Evolutionary conservation across 2,888 invertebrate genomes (phyloP).

Genomic region (Drymonia ruficornis): DNA sequence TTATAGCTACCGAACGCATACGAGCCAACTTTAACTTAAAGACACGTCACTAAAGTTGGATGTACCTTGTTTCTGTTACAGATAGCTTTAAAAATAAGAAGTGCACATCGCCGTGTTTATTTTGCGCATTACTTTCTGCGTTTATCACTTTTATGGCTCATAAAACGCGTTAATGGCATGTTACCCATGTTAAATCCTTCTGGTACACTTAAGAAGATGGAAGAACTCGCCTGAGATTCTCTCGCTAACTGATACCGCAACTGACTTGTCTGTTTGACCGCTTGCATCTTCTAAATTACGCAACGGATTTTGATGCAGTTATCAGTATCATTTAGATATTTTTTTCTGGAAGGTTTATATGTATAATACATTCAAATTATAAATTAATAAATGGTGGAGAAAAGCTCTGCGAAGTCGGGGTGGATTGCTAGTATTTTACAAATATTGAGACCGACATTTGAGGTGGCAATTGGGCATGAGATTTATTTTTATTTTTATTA

Average conservation of each 20-base stretch:
- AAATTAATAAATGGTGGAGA: too few species aligned
- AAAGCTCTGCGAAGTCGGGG: too few species aligned
- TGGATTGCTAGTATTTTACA: too few species aligned
- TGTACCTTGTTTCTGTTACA: conserved; percentile 4
- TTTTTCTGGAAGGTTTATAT: too few species aligned
- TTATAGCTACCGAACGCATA: conserved; percentile 9
- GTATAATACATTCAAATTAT: too few species aligned
- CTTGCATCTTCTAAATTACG: too few species aligned
- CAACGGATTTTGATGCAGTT: too few species aligned
- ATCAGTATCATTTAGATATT: too few species aligned
- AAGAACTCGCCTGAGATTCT: conserved; percentile 31
- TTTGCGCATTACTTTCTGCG: conserved; percentile 35
- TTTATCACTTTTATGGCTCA: conserved; percentile 45
- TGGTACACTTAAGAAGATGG: conserved; percentile 17
- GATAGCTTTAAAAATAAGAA: conserved; percentile 22
- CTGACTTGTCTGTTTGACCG: too few species aligned
- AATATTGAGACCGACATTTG: too few species aligned
- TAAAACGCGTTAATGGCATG: conserved; percentile 39
- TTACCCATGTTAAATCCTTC: conserved; percentile 28
- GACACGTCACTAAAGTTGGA: accelerated
- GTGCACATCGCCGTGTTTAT: conserved; percentile 28
- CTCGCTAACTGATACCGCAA: conserved; percentile 27
- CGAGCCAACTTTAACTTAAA: conserved; percentile 12
- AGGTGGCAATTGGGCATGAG: too few species aligned
- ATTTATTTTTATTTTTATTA: too few species aligned